Evolutionary conservation across 2,113 vertebrate genomes (phyloP).

Genomic region (Tupaia tana): DNA sequence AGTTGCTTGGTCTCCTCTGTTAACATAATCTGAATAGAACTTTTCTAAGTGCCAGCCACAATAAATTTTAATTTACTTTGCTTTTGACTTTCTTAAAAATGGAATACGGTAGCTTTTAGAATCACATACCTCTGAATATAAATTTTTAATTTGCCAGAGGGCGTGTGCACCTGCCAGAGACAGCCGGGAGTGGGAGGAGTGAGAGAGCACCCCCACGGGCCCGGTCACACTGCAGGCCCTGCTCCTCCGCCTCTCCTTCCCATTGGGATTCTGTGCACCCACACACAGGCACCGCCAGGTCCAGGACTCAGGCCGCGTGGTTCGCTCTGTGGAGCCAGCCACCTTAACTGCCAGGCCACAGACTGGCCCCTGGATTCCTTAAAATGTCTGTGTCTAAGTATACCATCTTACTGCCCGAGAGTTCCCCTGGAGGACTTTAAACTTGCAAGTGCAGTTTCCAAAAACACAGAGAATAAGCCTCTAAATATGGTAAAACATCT

Average conservation of each 20-base stretch:
- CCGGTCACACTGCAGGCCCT: no score
- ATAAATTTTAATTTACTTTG: constrained; percentile 37
- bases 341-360: no score
- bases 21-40: constrained; percentile 27
- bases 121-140: not conserved
- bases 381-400: not conserved
- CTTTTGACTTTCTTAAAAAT: not conserved
- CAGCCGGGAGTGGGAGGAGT: no score
- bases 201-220: no score
- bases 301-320: no score
- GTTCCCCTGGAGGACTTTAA: not conserved
- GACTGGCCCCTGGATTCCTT: no score
- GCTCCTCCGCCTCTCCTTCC: no score
- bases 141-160: not conserved
- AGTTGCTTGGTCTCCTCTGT: constrained; percentile 1
- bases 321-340: no score
- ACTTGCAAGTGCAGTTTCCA: not conserved
- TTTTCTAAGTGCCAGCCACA: not conserved
- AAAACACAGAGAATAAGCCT: constrained; percentile 14
- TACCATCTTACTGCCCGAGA: not conserved
- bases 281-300: no score
- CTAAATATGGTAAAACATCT: not conserved
- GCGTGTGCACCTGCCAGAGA: no score
- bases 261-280: no score
- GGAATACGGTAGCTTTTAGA: constrained; percentile 11